Evolutionary conservation across 2,888 invertebrate species (phyloP).

Genomic region (Axea sp.): DNA sequence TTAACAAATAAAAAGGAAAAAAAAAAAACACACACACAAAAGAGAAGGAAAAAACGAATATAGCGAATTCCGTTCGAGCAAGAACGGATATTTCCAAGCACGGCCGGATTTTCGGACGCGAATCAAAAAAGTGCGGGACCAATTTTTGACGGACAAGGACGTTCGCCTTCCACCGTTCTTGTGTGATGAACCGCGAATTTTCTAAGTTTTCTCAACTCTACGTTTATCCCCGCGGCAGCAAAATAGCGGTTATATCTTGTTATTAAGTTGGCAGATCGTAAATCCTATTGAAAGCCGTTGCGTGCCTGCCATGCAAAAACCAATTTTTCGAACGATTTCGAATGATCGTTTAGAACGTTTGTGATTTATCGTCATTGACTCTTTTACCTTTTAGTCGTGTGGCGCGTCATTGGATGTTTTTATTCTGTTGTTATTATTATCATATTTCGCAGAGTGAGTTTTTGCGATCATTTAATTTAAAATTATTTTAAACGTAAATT

Average conservation of each 20-base stretch:
- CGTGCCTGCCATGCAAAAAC: conserved; percentile 55
- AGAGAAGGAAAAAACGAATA: too few relatives aligned
- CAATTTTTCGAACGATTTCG: conserved; percentile 57
- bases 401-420: conserved; percentile 38
- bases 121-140: conserved; percentile 19
- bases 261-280: conserved; percentile 61
- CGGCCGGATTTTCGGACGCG: conserved; percentile 22
- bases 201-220: conserved; percentile 38
- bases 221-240: conserved; percentile 63
- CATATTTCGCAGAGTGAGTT: conserved; percentile 15
- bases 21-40: too few relatives aligned
- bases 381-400: conserved; percentile 28
- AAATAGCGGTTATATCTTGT: conserved; percentile 65
- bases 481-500: conserved; percentile 17
- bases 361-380: conserved; percentile 54
- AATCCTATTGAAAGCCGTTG: conserved; percentile 59
- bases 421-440: conserved; percentile 42
- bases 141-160: conserved; percentile 26
- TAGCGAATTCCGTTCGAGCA: conserved; percentile 15
- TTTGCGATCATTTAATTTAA: conserved; percentile 5
- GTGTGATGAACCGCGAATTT: conserved; percentile 44
- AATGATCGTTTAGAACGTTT: conserved; percentile 45
- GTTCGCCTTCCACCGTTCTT: conserved; percentile 10
- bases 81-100: conserved; percentile 15
- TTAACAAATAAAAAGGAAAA: too few relatives aligned